phyloP scores from a whole-genome alignment of 2,797 vertebrate species.

The Gastrophryne carolinensis region DNA sequence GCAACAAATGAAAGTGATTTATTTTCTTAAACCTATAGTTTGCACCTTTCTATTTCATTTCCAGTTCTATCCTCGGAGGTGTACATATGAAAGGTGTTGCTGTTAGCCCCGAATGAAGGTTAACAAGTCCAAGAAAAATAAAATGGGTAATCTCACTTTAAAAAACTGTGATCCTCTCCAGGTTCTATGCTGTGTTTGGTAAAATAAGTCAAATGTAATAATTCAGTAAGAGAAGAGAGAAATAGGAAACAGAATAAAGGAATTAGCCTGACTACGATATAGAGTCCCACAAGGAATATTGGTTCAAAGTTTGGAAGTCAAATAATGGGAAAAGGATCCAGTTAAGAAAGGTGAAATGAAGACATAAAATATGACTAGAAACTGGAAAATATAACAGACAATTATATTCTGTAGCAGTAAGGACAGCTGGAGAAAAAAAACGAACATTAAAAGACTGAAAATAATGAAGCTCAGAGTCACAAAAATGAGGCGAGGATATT shows the following conservation, averaged over 20 bases:
- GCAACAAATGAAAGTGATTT: background rate
- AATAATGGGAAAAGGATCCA: constrained; percentile 32
- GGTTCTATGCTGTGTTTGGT: constrained; percentile 19
- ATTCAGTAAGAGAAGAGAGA: constrained; percentile 12
- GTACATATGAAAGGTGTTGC: background rate
- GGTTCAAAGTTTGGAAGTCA: constrained; percentile 29
- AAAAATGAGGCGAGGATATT: constrained; percentile 35
- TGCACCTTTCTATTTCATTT: constrained; percentile 6
- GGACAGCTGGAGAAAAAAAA: constrained; percentile 32
- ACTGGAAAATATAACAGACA: constrained; percentile 44
- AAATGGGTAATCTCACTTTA: constrained; percentile 4
- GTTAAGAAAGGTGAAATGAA: constrained; percentile 38
- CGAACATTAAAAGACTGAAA: constrained; percentile 34
- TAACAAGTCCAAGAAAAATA: constrained; percentile 1
- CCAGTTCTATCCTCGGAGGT: constrained; percentile 10
- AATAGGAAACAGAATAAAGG: constrained; percentile 31
- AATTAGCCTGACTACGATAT: constrained; percentile 33
- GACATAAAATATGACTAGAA: constrained; percentile 42
- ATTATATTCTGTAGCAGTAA: constrained; percentile 42
- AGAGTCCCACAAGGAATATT: constrained; percentile 16
- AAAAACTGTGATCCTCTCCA: constrained; percentile 14
- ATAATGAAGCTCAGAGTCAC: constrained; percentile 40
- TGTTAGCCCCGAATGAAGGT: background rate
- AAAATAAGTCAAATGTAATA: constrained; percentile 38
- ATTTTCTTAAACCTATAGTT: background rate